Evolutionary conservation across 2,888 invertebrate species (phyloP).

Genomic region (Habrosyne pyritoides): DNA sequence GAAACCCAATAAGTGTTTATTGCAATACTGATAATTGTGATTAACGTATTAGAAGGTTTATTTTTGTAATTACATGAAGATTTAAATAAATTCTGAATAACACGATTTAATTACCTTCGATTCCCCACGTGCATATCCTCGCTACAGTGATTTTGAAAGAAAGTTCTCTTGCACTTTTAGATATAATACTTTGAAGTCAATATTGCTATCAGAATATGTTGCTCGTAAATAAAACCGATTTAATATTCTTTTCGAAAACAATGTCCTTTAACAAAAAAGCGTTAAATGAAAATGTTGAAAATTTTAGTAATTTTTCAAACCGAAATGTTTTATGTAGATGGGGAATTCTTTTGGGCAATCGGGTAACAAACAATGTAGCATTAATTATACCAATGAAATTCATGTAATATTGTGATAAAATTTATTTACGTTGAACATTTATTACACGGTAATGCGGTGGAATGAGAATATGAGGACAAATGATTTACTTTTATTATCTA

Average conservation of each 20-base stretch:
- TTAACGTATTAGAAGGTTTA: too few species aligned
- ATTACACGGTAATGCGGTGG: not conserved
- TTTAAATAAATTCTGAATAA: too few species aligned
- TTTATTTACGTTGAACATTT: not conserved
- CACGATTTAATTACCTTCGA: too few species aligned
- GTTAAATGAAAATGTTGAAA: not conserved
- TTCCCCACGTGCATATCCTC: too few species aligned
- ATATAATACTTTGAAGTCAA: not conserved
- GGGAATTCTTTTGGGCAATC: not conserved
- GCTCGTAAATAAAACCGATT: constrained; percentile 1
- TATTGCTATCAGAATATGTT: not conserved
- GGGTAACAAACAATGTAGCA: not conserved
- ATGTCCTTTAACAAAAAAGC: not conserved
- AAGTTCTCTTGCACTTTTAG: not conserved
- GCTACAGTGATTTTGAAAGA: too few species aligned
- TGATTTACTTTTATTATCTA: not conserved
- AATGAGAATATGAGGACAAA: not conserved
- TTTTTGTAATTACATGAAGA: too few species aligned
- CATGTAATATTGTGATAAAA: not conserved
- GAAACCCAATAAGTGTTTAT: too few species aligned
- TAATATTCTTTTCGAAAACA: not conserved
- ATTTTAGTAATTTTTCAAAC: not conserved
- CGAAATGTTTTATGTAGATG: not conserved
- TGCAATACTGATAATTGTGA: too few species aligned
- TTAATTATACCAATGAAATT: not conserved